Evolutionary conservation across 2,113 vertebrate genomes (phyloP).

Genomic region (Verasper variegatus): DNA sequence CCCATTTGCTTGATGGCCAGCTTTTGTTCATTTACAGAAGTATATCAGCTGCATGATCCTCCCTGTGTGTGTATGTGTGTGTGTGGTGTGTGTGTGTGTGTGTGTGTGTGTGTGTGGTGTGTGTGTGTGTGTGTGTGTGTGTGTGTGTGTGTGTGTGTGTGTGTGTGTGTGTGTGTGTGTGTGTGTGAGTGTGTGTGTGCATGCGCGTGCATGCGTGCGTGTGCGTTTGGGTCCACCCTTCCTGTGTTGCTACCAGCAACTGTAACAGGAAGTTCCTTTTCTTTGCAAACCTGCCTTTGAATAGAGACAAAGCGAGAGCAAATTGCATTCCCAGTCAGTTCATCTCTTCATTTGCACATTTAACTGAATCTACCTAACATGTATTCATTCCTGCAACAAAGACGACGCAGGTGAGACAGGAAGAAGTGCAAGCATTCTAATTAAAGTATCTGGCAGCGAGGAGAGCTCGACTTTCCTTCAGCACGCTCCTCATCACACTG

Average conservation of each 20-base stretch:
- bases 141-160: background rate
- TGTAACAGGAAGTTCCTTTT: background rate
- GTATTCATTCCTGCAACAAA: constrained; percentile 37
- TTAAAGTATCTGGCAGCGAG: constrained; percentile 57
- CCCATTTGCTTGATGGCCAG: too few species aligned
- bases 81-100: background rate
- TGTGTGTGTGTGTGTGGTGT: background rate
- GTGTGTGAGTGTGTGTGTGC: background rate
- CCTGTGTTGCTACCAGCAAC: background rate
- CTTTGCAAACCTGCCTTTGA: constrained; percentile 37
- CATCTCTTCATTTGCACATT: constrained; percentile 53
- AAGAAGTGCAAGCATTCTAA: constrained; percentile 56
- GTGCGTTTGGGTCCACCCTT: background rate
- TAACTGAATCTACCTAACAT: constrained; percentile 30
- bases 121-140: background rate
- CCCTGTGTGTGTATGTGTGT: background rate
- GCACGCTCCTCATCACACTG: constrained; percentile 49
- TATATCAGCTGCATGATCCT: background rate
- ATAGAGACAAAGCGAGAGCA: constrained; percentile 35
- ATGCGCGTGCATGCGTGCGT: background rate
- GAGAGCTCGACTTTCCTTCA: constrained; percentile 41
- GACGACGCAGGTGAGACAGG: constrained; percentile 62
- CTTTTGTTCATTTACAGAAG: background rate
- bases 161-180: background rate
- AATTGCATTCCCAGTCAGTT: constrained; percentile 29